Evolutionary conservation across 2,888 invertebrate genomes (phyloP).

Genomic region (Baronia brevicornis): DNA sequence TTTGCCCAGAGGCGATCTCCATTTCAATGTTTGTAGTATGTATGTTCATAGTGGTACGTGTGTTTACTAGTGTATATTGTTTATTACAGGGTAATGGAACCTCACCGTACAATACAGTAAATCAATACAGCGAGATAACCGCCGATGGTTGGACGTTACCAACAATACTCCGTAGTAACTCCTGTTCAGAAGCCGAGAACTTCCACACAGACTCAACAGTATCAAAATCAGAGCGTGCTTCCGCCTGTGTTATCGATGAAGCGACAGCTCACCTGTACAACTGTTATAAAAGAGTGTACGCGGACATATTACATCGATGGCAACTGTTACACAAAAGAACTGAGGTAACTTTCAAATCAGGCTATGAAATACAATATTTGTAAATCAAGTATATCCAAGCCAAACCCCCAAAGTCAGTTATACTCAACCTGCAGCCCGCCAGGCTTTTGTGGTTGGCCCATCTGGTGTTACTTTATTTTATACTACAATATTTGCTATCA

Average conservation of each 20-base stretch:
- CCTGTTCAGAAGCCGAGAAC: constrained; percentile 91
- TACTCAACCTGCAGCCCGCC: too few relatives aligned
- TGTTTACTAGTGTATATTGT: too few relatives aligned
- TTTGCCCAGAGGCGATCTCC: too few relatives aligned
- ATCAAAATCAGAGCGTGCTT: constrained; percentile 48
- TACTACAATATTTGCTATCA: too few relatives aligned
- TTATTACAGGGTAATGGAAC: constrained; percentile 74
- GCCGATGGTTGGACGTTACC: constrained; percentile 86
- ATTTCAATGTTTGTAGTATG: too few relatives aligned
- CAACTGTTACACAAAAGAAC: constrained; percentile 85
- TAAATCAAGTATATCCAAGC: too few relatives aligned
- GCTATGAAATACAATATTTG: too few relatives aligned
- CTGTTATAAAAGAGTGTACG: constrained; percentile 90
- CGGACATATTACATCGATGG: constrained; percentile 92
- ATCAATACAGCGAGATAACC: constrained; percentile 82
- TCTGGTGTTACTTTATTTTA: too few relatives aligned
- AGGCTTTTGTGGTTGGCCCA: too few relatives aligned
- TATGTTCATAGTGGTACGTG: too few relatives aligned
- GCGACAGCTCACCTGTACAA: constrained; percentile 80
- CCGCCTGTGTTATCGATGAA: constrained; percentile 60
- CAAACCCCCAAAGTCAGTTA: too few relatives aligned
- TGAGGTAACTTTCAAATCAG: too few relatives aligned
- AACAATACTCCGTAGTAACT: constrained; percentile 85
- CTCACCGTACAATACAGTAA: constrained; percentile 94
- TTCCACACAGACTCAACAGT: constrained; percentile 61